Evolutionary conservation across 2,888 invertebrate genomes (phyloP).

Genomic region (Noctua comes): DNA sequence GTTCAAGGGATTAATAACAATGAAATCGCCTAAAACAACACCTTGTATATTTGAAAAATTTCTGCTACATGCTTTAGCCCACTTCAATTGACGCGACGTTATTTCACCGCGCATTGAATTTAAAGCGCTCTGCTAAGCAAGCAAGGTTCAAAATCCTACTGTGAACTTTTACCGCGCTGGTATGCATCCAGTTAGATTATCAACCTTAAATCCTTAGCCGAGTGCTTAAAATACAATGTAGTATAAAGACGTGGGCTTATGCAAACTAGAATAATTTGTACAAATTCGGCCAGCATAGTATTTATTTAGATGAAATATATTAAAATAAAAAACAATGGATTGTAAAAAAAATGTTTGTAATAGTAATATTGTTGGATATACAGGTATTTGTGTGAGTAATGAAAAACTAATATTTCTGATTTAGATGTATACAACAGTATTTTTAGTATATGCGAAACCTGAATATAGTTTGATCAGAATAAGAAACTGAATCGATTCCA

Average conservation of each 20-base stretch:
- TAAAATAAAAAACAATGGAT: background rate
- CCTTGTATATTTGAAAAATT: slow-evolving; percentile 12
- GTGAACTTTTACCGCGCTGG: background rate
- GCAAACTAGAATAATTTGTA: slow-evolving; percentile 27
- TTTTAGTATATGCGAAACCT: too few species aligned
- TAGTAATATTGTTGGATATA: background rate
- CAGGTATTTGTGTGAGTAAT: background rate
- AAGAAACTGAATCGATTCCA: too few species aligned
- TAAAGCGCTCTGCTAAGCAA: background rate
- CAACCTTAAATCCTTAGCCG: background rate
- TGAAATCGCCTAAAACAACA: background rate
- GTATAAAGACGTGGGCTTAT: background rate
- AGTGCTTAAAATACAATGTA: background rate
- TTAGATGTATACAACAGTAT: background rate
- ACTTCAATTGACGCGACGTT: background rate
- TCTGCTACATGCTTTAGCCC: background rate
- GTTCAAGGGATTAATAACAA: background rate
- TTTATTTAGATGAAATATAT: slow-evolving; percentile 8
- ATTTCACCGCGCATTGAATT: background rate
- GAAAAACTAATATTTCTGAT: too few species aligned
- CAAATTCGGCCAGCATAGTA: slow-evolving; percentile 30
- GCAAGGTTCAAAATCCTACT: background rate
- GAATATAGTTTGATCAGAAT: too few species aligned
- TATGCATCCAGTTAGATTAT: background rate
- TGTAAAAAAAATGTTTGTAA: background rate